Evolutionary conservation across 2,113 vertebrate genomes (phyloP).

Genomic region (Brachyhypopomus occidentalis): DNA sequence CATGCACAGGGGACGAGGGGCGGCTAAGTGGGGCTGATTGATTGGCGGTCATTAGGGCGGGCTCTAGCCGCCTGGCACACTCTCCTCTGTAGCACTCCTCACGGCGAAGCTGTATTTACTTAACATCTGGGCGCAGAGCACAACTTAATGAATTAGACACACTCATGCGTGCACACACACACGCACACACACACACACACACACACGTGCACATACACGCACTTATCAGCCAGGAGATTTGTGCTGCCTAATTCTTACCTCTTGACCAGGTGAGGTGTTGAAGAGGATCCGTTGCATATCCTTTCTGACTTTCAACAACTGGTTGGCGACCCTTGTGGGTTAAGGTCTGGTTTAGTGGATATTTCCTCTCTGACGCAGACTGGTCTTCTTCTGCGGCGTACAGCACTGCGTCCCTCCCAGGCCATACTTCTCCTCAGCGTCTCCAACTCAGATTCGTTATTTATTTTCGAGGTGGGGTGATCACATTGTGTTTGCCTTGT

Average conservation of each 20-base stretch:
- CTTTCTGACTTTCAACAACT: not conserved
- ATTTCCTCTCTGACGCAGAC: too few species aligned
- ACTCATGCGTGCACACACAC: conserved; percentile 18
- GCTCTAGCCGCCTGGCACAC: not conserved
- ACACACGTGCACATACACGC: not conserved
- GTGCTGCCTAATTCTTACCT: conserved; percentile 7
- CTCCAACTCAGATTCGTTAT: too few species aligned
- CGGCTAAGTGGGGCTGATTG: not conserved
- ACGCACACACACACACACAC: conserved; percentile 11
- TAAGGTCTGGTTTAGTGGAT: not conserved
- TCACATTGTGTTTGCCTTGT: too few species aligned
- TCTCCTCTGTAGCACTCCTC: not conserved
- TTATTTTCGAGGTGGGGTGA: too few species aligned
- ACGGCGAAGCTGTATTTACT: conserved; percentile 16
- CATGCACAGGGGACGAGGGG: conserved; percentile 12
- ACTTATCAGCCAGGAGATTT: not conserved
- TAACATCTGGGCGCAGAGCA: conserved; percentile 3
- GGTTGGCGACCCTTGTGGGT: not conserved
- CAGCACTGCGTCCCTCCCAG: too few species aligned
- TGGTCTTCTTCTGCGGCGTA: too few species aligned
- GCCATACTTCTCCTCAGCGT: too few species aligned
- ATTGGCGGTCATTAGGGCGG: not conserved
- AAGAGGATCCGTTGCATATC: not conserved
- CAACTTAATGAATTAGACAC: conserved; percentile 50
- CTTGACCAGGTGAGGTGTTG: not conserved